Base-by-base conservation (phyloP, 1,140 invertebrate species). In the Tribolium castaneum region DNA sequence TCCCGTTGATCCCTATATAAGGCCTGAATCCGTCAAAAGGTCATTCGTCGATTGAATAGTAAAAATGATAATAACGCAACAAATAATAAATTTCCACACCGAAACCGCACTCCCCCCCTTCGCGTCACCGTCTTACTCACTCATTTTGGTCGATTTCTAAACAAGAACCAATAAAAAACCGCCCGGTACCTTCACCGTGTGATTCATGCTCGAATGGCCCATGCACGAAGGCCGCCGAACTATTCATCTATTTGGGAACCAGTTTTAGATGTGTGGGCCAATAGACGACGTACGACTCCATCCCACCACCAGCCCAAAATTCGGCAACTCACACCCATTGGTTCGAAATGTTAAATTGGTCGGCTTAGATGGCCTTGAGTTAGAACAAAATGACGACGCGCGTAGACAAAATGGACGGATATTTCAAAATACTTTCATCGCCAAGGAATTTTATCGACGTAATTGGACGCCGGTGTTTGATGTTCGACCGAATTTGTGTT, bases 361-460 rank as follows among this genome's bases (percentile, higher is more conserved):
- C 22, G 22, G 76, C 76, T 80, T 80, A 80, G 79, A 78, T 70
- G 73, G 35, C 79, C 79, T 80, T 78, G 79, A 80, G 71, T 80
- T 80, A 76, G 77, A 80, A 59, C 54, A 59, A 59, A 59, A 59
- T 59, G 54, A 59, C 54, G 54, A 59, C 66, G 45, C 62, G 30
- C 3, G 56, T 12, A 12, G 2, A 62, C 16, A 13, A 12, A 30
- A 30, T 30, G 25, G 25, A 30, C 25, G 25, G 25, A 1, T 6
- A 30, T 30, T 30, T 30, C 62, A 19, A 39, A 62, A 62, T 19
- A 9, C 10, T 30, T 30, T 30, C 56, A 16, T 5, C 25, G 16
- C 12, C 7, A 34, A 66, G 34, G 25, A 66, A 66, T 66, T 66
- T 66, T 52, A 19, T 52, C 51, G 51, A 2, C 6, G 51, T 52